Conservation (phyloP, 2,888 invertebrate genomes). For the Leptopilina drosophilae region DNA sequence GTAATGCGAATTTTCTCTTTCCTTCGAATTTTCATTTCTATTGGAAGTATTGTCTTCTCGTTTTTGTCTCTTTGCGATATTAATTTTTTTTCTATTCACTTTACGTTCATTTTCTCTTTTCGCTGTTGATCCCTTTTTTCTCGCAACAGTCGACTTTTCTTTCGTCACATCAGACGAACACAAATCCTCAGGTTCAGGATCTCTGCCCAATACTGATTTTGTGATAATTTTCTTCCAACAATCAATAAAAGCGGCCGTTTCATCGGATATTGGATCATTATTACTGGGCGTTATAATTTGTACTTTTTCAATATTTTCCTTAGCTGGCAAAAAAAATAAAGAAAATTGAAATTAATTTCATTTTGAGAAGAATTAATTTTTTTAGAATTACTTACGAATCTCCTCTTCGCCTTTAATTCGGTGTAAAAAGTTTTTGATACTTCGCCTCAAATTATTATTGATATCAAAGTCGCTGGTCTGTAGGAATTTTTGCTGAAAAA, state of each 20-base stretch:
- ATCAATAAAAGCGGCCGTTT: conserved; percentile 25
- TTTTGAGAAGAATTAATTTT: not conserved
- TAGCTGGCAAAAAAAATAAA: not conserved
- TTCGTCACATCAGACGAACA: not conserved
- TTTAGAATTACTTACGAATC: conserved; percentile 15
- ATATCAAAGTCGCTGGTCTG: conserved; percentile 54
- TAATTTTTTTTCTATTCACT: conserved; percentile 46
- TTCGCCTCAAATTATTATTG: conserved; percentile 57
- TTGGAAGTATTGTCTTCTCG: conserved; percentile 51
- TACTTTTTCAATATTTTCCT: conserved; percentile 38
- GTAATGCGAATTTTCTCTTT: conserved; percentile 9
- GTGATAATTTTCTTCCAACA: conserved; percentile 32
- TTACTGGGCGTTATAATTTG: conserved; percentile 44
- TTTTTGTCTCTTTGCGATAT: conserved; percentile 48
- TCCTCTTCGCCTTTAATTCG: conserved; percentile 55
- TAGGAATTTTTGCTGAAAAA: conserved; percentile 13
- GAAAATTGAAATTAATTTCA: not conserved
- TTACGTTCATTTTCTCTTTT: conserved; percentile 38
- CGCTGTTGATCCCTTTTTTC: conserved; percentile 8
- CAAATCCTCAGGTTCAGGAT: conserved; percentile 7
- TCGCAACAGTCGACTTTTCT: not conserved
- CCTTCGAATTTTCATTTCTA: conserved; percentile 33
- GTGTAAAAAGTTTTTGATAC: conserved; percentile 62
- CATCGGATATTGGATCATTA: conserved; percentile 47
- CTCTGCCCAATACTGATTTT: conserved; percentile 20